A percentile compares a stretch with the other conserved stretches of the same genome.
Evolutionary conservation across 2,888 invertebrate species (phyloP).

Genomic region (Entomobrya multifasciata): DNA sequence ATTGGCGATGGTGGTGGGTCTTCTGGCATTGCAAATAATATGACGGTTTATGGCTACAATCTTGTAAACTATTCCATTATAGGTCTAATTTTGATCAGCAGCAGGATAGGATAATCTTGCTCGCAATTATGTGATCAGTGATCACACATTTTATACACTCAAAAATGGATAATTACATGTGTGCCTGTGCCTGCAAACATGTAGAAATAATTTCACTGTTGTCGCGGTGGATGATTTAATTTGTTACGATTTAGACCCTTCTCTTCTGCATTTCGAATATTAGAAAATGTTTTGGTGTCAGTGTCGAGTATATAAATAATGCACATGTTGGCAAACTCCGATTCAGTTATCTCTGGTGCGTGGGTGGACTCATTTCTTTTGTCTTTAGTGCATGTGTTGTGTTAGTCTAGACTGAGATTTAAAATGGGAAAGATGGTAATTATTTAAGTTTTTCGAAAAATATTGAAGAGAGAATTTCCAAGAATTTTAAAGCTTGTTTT

Average conservation of each 20-base stretch:
- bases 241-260: constrained; percentile 5
- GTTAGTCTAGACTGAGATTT: background rate
- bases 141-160: too few relatives aligned
- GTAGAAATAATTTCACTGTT: constrained; percentile 5
- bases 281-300: background rate
- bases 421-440: constrained; percentile 31
- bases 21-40: constrained; percentile 24
- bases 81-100: background rate
- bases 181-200: too few relatives aligned
- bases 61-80: constrained; percentile 9
- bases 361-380: constrained; percentile 12
- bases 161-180: too few relatives aligned
- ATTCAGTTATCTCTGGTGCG: constrained; percentile 7
- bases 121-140: background rate
- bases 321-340: background rate
- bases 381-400: too few relatives aligned
- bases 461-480: background rate
- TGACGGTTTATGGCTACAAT: background rate
- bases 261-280: background rate
- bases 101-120: background rate
- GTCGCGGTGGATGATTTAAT: constrained; percentile 28
- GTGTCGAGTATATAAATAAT: constrained; percentile 25
- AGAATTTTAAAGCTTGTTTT: background rate
- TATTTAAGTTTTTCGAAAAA: background rate
- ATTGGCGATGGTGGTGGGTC: constrained; percentile 18